Percentiles rank a stretch among this genome's conserved stretches.
phyloP scores from a whole-genome alignment of 2,113 vertebrate species.

The Ranitomeya variabilis region DNA sequence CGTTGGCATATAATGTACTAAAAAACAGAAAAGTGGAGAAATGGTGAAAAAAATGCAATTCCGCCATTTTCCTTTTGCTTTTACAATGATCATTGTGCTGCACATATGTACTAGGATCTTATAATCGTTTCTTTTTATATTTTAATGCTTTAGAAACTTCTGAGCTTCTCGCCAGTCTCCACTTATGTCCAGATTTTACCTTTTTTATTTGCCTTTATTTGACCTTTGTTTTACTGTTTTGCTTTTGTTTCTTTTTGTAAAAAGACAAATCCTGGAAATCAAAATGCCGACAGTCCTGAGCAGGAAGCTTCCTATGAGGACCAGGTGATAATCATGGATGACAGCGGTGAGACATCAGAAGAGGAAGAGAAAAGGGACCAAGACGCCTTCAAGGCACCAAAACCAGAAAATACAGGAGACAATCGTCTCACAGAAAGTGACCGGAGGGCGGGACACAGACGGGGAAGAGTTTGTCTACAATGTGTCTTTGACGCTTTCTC shows the following conservation, averaged over 20 bases:
- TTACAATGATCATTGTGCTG: too few species aligned
- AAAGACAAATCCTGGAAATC: background rate
- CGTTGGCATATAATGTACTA: too few species aligned
- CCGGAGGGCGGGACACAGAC: background rate
- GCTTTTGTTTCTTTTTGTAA: background rate
- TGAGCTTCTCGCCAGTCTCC: too few species aligned
- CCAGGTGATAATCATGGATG: background rate
- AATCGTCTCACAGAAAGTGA: too few species aligned
- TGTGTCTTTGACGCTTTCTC: slow-evolving; percentile 15
- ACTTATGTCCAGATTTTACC: too few species aligned
- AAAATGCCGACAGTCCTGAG: background rate
- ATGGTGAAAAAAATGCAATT: too few species aligned
- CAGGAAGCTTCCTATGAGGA: background rate
- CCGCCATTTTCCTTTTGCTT: too few species aligned
- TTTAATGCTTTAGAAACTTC: too few species aligned
- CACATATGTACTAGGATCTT: too few species aligned
- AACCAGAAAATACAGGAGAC: background rate
- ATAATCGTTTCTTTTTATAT: too few species aligned
- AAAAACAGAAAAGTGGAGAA: too few species aligned
- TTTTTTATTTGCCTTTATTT: too few species aligned
- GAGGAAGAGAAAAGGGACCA: background rate
- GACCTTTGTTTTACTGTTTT: background rate
- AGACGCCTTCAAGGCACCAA: background rate
- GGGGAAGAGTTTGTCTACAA: slow-evolving; percentile 8
- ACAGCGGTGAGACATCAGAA: background rate